Evolutionary conservation across 2,888 invertebrate species (phyloP).

Genomic region (Caenorhabditis wallacei): DNA sequence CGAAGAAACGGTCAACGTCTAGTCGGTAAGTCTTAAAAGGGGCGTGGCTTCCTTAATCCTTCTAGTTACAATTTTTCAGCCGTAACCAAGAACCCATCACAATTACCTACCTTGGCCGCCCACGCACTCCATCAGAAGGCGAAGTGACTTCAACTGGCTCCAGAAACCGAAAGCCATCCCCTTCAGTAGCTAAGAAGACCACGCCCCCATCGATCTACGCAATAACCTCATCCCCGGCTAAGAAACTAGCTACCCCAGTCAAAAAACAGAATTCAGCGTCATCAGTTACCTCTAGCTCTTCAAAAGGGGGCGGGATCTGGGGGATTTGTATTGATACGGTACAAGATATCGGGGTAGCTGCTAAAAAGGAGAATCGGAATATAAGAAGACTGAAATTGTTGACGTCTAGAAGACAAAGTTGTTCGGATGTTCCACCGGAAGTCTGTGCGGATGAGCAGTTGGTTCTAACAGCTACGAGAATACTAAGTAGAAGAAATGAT

Average conservation of each 20-base stretch:
- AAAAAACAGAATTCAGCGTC: constrained; percentile 36
- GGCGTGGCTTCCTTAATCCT: neutral
- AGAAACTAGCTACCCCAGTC: constrained; percentile 6
- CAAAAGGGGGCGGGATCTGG: constrained; percentile 20
- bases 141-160: constrained; percentile 2
- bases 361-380: constrained; percentile 42
- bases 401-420: constrained; percentile 25
- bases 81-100: constrained; percentile 56
- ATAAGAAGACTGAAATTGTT: constrained; percentile 35
- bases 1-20: constrained; percentile 48
- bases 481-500: constrained; percentile 45
- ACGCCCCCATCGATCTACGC: constrained; percentile 32
- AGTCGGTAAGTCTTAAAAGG: constrained; percentile 19
- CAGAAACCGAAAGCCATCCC: constrained; percentile 24
- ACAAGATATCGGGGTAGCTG: constrained; percentile 12
- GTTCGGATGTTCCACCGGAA: constrained; percentile 30
- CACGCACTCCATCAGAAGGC: constrained; percentile 57
- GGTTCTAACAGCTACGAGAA: constrained; percentile 28
- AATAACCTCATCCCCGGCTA: constrained; percentile 35
- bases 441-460: constrained; percentile 38
- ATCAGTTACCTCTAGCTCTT: constrained; percentile 28
- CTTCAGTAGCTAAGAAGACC: constrained; percentile 52
- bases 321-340: constrained; percentile 28
- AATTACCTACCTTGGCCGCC: constrained; percentile 61
- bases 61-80: constrained; percentile 34